Evolutionary conservation across 2,888 invertebrate genomes (phyloP).

Genomic region (Rhagophthalmus giganteus): DNA sequence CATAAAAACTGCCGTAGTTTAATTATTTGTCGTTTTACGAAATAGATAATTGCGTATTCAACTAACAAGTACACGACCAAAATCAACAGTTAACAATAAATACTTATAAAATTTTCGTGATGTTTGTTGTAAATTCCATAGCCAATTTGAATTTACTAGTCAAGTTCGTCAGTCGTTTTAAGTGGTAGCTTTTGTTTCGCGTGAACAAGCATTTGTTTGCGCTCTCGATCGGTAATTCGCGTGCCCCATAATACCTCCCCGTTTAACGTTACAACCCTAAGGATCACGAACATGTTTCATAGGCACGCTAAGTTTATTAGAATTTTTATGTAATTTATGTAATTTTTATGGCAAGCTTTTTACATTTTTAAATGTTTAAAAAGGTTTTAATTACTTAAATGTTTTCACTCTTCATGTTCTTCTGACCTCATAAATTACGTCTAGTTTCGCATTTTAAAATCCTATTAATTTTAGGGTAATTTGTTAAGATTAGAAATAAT

Average conservation of each 20-base stretch:
- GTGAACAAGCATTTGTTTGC: conserved; percentile 58
- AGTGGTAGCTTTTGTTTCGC: conserved; percentile 55
- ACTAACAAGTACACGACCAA: neutral
- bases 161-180: conserved; percentile 51
- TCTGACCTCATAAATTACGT: conserved; percentile 12
- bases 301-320: conserved; percentile 50
- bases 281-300: conserved; percentile 51
- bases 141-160: conserved; percentile 48
- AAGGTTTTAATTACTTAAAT: conserved; percentile 16
- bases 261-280: conserved; percentile 55
- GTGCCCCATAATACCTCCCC: conserved; percentile 54
- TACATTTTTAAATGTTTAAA: conserved; percentile 18
- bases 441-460: conserved; percentile 2
- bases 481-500: neutral
- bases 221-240: conserved; percentile 57
- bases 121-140: conserved; percentile 34
- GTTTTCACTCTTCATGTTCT: conserved; percentile 10
- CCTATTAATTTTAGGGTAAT: neutral
- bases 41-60: no score
- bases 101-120: conserved; percentile 15
- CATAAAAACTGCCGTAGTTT: neutral
- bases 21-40: neutral
- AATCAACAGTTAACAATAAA: conserved; percentile 10
- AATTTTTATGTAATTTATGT: conserved; percentile 31
- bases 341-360: conserved; percentile 29